Base-by-base conservation (phyloP, 2,797 vertebrate genomes). In the Sebastes cheni region DNA sequence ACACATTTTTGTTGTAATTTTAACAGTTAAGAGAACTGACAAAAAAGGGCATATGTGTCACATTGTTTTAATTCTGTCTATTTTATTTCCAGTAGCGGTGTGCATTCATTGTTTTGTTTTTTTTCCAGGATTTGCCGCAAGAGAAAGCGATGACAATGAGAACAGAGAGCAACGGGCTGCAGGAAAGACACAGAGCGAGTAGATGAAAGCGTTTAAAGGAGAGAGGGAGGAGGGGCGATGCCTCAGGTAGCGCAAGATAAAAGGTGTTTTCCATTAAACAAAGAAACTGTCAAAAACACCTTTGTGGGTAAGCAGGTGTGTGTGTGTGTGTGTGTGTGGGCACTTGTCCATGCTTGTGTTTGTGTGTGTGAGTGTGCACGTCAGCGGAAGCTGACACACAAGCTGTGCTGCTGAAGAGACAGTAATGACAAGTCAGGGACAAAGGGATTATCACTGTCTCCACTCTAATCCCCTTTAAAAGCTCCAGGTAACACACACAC, bases 381-480 rank as follows among this genome's bases (percentile, higher is more conserved):
- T 29, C 18, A 50, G 72, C 46, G 66, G 85, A 93, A 90, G 82
- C 85, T 88, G 81, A 93, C 87, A 90, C 87, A 83, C 81, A 88
- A 89, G 73, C 81, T 73, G 84, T 39, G 83, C 84, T 69, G 80
- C 79, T 82, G 83, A 90, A 86, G 80, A 90, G 87, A 93, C 89
- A 89, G 86, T 93, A 91, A 94, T 92, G 89, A 93, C 93, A 95
- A 92, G 90, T 91, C 93, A 88, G 91, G 94, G 92, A 95, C 93
- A 95, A 95, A 93, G 88, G 93, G 94, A 95, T 96, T 94, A 95
- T 92, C 86, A 94, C 90, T 90, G 93, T 95, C 93, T 93, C 93
- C 91, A 80, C 88, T 92, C 81, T 93, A 94, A 94, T 95, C 93
- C 90, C 91, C 68, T 86, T 88, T 90, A 88, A 92, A 93, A 90